phyloP scores from a whole-genome alignment of 2,797 vertebrate genomes.

The Poecilia picta region DNA sequence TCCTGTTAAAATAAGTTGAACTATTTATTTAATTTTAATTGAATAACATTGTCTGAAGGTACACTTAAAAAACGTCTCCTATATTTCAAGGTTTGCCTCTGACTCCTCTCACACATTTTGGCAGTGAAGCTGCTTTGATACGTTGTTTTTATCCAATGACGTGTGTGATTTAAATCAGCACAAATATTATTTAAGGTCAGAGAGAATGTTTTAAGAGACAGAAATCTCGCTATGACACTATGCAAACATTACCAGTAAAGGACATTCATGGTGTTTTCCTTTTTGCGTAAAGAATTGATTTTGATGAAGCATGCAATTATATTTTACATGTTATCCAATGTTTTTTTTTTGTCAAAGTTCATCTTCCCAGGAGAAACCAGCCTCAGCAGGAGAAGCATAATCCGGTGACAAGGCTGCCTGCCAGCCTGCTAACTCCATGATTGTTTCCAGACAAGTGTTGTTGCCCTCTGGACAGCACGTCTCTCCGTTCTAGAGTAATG shows the following conservation, averaged over 20 bases:
- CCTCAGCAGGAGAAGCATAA: conserved; percentile 60
- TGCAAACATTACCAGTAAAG: conserved; percentile 9
- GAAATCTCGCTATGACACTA: not conserved
- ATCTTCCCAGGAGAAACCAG: conserved; percentile 45
- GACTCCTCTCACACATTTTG: not conserved
- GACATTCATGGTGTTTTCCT: not conserved
- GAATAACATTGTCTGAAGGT: too few species aligned
- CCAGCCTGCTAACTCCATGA: conserved; percentile 77
- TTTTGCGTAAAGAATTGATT: conserved; percentile 17
- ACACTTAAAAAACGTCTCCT: not conserved
- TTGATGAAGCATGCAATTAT: conserved; percentile 30
- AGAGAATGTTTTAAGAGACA: not conserved
- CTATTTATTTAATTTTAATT: not conserved
- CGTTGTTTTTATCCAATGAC: not conserved
- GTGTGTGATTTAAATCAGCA: not conserved
- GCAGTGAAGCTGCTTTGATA: not conserved
- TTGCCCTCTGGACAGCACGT: conserved; percentile 78
- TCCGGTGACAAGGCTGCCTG: conserved; percentile 72
- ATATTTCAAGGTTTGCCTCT: not conserved
- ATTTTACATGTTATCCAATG: conserved; percentile 29
- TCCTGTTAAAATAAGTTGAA: not conserved
- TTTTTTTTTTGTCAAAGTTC: conserved; percentile 41
- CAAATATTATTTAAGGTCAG: not conserved
- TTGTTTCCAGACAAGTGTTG: conserved; percentile 81
- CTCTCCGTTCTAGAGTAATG: conserved; percentile 77